Conservation (phyloP, 2,888 invertebrate species). For the Listrodromus nycthemerus region DNA sequence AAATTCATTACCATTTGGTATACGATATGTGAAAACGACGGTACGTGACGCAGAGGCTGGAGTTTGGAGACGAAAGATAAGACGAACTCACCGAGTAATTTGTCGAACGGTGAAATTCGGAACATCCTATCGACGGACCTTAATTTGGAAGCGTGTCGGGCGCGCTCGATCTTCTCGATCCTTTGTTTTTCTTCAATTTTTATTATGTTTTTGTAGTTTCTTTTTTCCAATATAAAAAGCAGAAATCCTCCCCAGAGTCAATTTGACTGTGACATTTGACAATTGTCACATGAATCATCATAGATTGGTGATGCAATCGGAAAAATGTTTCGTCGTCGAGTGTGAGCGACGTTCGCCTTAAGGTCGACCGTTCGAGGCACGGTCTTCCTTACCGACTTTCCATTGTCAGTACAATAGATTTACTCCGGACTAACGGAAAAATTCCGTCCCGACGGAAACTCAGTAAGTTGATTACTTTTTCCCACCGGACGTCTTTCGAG, state of each 20-base stretch:
- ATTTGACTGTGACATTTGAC: slow-evolving; percentile 71
- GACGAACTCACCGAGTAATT: slow-evolving; percentile 87
- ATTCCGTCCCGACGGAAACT: no score
- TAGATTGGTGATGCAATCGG: slow-evolving; percentile 27
- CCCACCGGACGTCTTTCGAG: no score
- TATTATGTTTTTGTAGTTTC: slow-evolving; percentile 34
- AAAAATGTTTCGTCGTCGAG: background rate
- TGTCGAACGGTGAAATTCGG: slow-evolving; percentile 87
- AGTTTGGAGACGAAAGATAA: background rate
- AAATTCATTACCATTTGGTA: background rate
- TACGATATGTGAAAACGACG: background rate
- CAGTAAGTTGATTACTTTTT: no score
- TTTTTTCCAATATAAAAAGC: slow-evolving; percentile 40
- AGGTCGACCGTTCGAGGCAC: background rate
- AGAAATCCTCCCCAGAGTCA: slow-evolving; percentile 52
- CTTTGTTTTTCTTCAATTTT: slow-evolving; percentile 26
- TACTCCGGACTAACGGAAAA: no score
- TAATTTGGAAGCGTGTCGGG: slow-evolving; percentile 26
- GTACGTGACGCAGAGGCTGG: slow-evolving; percentile 16
- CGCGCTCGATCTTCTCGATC: slow-evolving; percentile 31
- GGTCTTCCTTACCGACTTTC: no score
- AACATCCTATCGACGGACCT: slow-evolving; percentile 86
- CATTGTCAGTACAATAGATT: no score
- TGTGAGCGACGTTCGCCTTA: slow-evolving; percentile 2
- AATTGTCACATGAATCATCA: slow-evolving; percentile 67